A percentile compares a stretch with the other conserved stretches of the same genome.
Conservation (phyloP, 2,888 invertebrate genomes). For the Luffia ferchaultella region DNA sequence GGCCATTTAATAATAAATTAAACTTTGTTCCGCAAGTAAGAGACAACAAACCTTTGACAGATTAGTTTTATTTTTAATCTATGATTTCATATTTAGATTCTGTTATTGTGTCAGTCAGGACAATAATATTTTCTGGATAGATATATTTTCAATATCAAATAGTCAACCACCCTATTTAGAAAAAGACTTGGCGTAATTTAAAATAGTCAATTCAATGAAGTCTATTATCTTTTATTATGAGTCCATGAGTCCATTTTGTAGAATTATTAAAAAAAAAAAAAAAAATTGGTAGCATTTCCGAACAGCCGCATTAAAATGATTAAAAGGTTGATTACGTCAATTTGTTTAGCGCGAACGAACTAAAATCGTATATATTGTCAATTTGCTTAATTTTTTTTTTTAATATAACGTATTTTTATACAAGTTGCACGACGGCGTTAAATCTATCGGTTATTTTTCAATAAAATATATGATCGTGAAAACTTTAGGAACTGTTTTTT, state of each 20-base stretch:
- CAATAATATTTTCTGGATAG: no score
- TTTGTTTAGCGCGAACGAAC: not conserved
- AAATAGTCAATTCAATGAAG: no score
- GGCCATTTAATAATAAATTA: no score
- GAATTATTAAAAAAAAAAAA: not conserved
- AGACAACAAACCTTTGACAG: no score
- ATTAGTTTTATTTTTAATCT: no score
- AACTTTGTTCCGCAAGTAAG: no score
- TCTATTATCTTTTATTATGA: not conserved
- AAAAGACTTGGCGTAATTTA: no score
- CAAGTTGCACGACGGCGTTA: not conserved
- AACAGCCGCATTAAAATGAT: no score
- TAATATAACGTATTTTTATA: not conserved
- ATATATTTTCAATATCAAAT: no score
- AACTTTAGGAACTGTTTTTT: not conserved
- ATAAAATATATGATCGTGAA: not conserved
- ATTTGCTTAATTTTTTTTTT: not conserved
- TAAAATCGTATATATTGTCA: not conserved
- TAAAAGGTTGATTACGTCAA: not conserved
- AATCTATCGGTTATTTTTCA: not conserved
- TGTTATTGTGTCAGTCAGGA: no score
- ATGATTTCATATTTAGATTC: no score
- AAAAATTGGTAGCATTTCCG: not conserved
- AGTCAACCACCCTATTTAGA: no score
- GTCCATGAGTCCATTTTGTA: not conserved